Evolutionary conservation across 2,888 invertebrate species (phyloP).

Genomic region (Apamea anceps): DNA sequence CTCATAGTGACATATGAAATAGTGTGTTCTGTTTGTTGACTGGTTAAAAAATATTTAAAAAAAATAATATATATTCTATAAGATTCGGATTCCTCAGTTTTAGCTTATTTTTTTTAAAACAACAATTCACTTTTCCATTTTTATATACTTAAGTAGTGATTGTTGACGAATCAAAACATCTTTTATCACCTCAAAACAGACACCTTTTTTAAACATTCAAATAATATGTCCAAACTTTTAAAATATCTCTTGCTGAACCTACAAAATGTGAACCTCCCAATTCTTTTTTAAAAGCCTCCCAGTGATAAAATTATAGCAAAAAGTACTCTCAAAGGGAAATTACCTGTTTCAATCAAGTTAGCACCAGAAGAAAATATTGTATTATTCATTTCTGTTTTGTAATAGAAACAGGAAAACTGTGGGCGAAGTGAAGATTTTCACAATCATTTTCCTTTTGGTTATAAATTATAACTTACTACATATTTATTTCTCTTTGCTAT

Average conservation of each 20-base stretch:
- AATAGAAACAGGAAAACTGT: background rate
- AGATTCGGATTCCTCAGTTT: background rate
- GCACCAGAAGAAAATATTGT: background rate
- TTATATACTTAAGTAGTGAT: background rate
- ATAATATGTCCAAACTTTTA: background rate
- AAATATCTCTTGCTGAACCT: too few relatives aligned
- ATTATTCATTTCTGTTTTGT: constrained; percentile 7
- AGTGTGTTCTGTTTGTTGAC: too few relatives aligned
- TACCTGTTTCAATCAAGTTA: constrained; percentile 19
- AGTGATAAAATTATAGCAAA: constrained; percentile 20
- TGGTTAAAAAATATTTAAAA: too few relatives aligned
- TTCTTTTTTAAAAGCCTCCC: background rate
- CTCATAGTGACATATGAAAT: background rate
- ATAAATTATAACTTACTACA: background rate
- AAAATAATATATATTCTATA: background rate
- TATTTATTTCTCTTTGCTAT: constrained; percentile 14
- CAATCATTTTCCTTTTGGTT: constrained; percentile 13
- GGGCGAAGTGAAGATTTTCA: background rate
- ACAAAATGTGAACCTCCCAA: background rate
- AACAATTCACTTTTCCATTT: background rate
- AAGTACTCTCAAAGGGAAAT: constrained; percentile 9
- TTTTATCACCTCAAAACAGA: background rate
- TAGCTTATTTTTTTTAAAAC: background rate
- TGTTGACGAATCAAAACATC: background rate
- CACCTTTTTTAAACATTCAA: background rate